Conservation (phyloP, 2,797 vertebrate genomes). For the Sphaeramia orbicularis region DNA sequence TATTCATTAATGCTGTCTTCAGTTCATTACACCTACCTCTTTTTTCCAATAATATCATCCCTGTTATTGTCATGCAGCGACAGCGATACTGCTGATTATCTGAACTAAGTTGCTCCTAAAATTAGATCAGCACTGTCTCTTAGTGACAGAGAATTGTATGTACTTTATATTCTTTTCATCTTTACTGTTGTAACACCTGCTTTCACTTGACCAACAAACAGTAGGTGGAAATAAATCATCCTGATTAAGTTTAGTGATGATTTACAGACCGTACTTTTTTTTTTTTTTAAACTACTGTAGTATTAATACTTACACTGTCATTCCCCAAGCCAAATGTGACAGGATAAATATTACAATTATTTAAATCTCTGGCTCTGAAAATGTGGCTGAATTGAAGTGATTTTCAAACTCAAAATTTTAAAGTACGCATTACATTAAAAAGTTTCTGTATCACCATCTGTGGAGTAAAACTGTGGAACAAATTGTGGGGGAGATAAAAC, state of each 20-base stretch:
- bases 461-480: too few relatives aligned
- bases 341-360: not conserved
- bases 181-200: not conserved
- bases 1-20: not conserved
- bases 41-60: conserved; percentile 18
- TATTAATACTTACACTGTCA: not conserved
- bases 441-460: too few relatives aligned
- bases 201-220: conserved; percentile 8
- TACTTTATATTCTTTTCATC: conserved; percentile 28
- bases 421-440: too few relatives aligned
- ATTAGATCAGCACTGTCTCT: conserved; percentile 47
- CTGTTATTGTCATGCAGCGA: conserved; percentile 1
- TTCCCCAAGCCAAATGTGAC: not conserved
- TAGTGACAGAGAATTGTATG: conserved; percentile 9
- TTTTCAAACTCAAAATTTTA: too few relatives aligned
- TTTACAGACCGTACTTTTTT: not conserved
- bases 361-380: not conserved
- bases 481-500: too few relatives aligned
- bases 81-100: conserved; percentile 15
- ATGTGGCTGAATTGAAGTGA: not conserved
- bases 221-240: not conserved
- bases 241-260: not conserved
- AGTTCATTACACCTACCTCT: conserved; percentile 9
- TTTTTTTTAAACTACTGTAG: too few relatives aligned
- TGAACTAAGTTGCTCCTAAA: conserved; percentile 45